Conservation (phyloP, 2,113 vertebrate genomes). For the Heloderma charlesbogerti region DNA sequence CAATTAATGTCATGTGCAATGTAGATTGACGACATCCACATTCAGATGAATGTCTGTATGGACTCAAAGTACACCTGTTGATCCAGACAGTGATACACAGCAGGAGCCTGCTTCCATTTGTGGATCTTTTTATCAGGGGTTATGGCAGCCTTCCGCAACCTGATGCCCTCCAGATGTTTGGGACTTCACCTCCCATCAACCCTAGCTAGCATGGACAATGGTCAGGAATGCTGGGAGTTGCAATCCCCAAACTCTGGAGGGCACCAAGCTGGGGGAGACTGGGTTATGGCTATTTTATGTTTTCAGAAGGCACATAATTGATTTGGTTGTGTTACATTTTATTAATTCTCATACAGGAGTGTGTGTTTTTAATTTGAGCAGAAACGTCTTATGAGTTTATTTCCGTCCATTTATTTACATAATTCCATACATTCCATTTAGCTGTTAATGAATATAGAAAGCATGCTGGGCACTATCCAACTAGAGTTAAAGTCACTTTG, state of each 20-base stretch:
- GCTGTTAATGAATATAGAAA: conserved; percentile 11
- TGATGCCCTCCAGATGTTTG: too few relatives aligned
- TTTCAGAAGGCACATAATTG: conserved; percentile 20
- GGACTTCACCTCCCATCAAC: too few relatives aligned
- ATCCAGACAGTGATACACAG: neutral
- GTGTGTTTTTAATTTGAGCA: conserved; percentile 14
- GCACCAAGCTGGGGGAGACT: too few relatives aligned
- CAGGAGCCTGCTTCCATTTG: neutral
- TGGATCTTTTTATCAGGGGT: neutral
- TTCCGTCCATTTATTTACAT: conserved; percentile 29
- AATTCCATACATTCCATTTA: neutral
- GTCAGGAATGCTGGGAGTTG: too few relatives aligned
- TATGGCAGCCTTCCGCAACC: neutral
- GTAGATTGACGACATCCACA: too few relatives aligned
- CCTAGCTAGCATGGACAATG: too few relatives aligned
- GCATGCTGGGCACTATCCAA: neutral
- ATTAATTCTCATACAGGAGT: conserved; percentile 13
- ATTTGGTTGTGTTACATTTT: conserved; percentile 28
- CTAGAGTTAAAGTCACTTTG: neutral
- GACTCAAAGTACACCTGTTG: neutral
- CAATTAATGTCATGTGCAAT: neutral
- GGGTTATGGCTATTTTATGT: neutral
- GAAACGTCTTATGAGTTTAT: neutral
- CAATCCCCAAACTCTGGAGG: too few relatives aligned
- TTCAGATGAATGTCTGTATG: neutral